Evolutionary conservation across 2,888 invertebrate genomes (phyloP), one percentile per base, ranked within the genome.

Genomic region (Scelioninae gen. 1): DNA sequence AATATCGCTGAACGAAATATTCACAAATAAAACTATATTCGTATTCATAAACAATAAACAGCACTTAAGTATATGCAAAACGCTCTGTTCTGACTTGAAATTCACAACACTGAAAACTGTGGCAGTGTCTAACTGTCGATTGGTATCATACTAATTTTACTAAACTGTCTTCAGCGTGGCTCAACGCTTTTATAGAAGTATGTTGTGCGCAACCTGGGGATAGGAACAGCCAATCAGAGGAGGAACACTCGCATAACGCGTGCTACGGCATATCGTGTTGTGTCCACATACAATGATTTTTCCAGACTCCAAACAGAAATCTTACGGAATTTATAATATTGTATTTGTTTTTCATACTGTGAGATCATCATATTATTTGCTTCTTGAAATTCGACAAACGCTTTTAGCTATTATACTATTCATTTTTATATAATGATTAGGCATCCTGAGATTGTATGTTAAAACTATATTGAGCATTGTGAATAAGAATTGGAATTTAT

Each of bases 201-300:
- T n/a, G 31, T 60, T 51, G 38, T 13, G 78, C 34, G 47, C 65
- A 55, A 66, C 32, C 40, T 49, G 56, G 62, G 56, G 78, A 72
- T 60, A 29, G 34, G 29, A 49, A 9, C 40, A 40, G 13, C 51
- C 62, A 63, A 63, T 62, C 74, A 75, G 49, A 55, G 53, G 29
- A 16, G 75, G 63, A 85, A 84, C 90, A 90, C 88, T 90, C 90
- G 82, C 83, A 79, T 80, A 85, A 86, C 89, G 88, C 91, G 89
- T 91, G 91, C 88, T 86, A 85, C 81, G 53, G 76, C 13, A 16
- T 9, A 13, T 47, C 45, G 32, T n/a, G 8, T 45, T 45, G n/a
- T 32, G 29, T 7, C 29, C 31, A 71, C 85, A 85, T 85, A 87
- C 87, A 87, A 86, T 83, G 76, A 83, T 60, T 79, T 75, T 76